phyloP scores from a whole-genome alignment of 2,888 invertebrate genomes.

The Tiliacea citrago region DNA sequence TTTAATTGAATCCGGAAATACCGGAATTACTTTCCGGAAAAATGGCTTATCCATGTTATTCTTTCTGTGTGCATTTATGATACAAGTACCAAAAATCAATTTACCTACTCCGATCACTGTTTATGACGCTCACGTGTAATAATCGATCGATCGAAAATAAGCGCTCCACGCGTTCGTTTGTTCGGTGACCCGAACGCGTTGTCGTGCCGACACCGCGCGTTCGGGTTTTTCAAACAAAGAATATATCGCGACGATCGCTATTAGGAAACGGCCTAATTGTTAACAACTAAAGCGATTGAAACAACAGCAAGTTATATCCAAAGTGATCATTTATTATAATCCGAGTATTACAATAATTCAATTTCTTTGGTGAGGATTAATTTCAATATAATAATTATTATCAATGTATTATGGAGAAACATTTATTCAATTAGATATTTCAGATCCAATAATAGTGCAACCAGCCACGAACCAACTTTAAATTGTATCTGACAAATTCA shows the following conservation, averaged over 20 bases:
- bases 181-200: not conserved
- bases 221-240: too few relatives aligned
- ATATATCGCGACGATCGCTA: not conserved
- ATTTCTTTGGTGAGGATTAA: constrained; percentile 88
- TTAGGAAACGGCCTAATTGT: not conserved
- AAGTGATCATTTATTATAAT: constrained; percentile 85
- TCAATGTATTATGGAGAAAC: constrained; percentile 65
- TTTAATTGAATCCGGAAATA: too few relatives aligned
- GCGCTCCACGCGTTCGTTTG: not conserved
- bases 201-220: not conserved
- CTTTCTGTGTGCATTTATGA: too few relatives aligned
- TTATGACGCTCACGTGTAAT: too few relatives aligned
- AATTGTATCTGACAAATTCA: constrained; percentile 48
- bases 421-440: constrained; percentile 64
- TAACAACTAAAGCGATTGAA: constrained; percentile 58
- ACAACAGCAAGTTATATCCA: constrained; percentile 73
- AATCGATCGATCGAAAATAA: not conserved
- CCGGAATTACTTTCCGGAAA: too few relatives aligned
- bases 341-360: constrained; percentile 87
- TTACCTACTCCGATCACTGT: too few relatives aligned
- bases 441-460: constrained; percentile 73
- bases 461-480: constrained; percentile 52
- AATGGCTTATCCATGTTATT: too few relatives aligned
- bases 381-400: constrained; percentile 75
- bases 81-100: too few relatives aligned